Evolutionary conservation across 2,797 vertebrate genomes (phyloP), one percentile per base, ranked within the genome.

Genomic region (Loris lydekkerianus): DNA sequence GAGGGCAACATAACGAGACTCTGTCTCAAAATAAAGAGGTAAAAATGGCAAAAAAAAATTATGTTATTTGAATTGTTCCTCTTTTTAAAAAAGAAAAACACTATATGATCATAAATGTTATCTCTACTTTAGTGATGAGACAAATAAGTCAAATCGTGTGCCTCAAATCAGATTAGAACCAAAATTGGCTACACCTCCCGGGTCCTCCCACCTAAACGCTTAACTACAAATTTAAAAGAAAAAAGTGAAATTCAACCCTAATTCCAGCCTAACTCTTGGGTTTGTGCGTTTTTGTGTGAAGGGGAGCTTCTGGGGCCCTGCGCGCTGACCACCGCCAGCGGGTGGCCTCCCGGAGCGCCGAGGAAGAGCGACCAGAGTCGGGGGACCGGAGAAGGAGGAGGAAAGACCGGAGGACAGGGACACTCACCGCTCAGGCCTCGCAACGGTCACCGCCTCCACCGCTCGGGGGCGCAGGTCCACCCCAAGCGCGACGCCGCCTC

Each of bases 321-420:
- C 10, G 67, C 3, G 10, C 65, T 15, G 46, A 27, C 46, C 1
- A n/a, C 27, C 4, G 8, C 10, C 85, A 40, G 18, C 27, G 15
- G 7, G 25, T 1, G 9, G 67, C 8, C 14, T 27, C n/a, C 27
- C 18, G n/a, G 7, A 27, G 7, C 27, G 3, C 5, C 29, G 7
- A 8, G 37, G 5, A 31, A 27, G 11, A n/a, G 3, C 49, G 0
- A 20, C 23, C 23, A 11, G 5, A 21, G 37, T 9, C 0, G 13
- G 5, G 2, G 2, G 2, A 8, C 3, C 2, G 3, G 0, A 2
- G 53, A 23, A n/a, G 21, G 61, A 10, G 13, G 34, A 2, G 9
- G 31, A 67, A 58, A 67, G 18, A 29, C 53, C 11, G 1, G 18
- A 3, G 10, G 34, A 5, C 17, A 40, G 21, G 0, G 6, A 20